Percentiles rank a stretch among this genome's conserved stretches.
These are phyloP conservation scores for Fragum sueziense DNA, from an alignment of 2,888 invertebrate genomes.

Conservation along the genomic window DNA sequence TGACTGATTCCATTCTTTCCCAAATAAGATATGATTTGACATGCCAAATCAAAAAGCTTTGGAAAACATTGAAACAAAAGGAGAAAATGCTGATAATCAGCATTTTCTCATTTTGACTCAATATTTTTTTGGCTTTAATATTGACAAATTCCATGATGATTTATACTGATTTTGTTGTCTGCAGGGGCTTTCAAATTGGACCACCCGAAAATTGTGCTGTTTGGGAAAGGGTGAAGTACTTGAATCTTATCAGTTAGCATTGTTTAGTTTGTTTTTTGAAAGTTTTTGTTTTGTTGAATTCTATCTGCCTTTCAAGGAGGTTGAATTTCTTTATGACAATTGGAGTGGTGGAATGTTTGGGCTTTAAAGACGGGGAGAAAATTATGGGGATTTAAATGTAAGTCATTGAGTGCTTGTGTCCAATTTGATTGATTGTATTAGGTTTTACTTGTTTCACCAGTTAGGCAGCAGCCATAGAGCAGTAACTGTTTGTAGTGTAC, in stretches of 20 bases:
- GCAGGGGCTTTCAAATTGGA: too few species aligned
- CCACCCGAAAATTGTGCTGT: too few species aligned
- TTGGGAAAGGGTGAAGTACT: not conserved
- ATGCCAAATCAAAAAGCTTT: too few species aligned
- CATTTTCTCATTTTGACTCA: not conserved
- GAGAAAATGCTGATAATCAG: not conserved
- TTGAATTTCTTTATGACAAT: slow-evolving; percentile 14
- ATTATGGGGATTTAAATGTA: not conserved
- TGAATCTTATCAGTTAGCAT: slow-evolving; percentile 10
- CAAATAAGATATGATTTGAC: too few species aligned
- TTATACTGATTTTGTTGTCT: too few species aligned
- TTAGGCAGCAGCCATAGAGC: too few species aligned
- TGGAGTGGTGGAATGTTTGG: not conserved
- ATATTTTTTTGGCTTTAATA: not conserved
- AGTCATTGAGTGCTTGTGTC: not conserved
- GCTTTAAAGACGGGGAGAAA: not conserved
- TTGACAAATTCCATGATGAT: not conserved
- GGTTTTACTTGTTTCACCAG: too few species aligned
- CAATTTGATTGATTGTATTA: too few species aligned
- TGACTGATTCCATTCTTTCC: too few species aligned
- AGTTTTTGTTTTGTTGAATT: slow-evolving; percentile 7
- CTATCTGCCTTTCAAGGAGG: slow-evolving; percentile 7
- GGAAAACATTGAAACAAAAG: too few species aligned
- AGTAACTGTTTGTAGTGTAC: too few species aligned
- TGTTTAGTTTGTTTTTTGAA: slow-evolving; percentile 4